These are phyloP conservation scores for Scaptomyza reducta DNA, from an alignment of 2,888 invertebrate genomes.

Conservation along the genomic window DNA sequence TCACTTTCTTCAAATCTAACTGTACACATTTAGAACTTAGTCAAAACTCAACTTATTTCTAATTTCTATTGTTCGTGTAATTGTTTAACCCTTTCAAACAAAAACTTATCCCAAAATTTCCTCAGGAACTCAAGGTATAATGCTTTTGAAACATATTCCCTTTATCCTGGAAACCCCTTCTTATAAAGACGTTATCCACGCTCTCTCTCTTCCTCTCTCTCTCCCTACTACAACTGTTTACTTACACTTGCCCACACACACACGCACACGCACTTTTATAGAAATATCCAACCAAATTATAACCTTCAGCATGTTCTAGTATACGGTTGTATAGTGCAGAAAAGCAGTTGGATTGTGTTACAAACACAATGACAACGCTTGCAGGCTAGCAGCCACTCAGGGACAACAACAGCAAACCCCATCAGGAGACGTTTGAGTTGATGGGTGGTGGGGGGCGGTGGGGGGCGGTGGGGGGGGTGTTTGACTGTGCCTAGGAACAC, in stretches of 20 bases:
- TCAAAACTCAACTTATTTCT: too few relatives aligned
- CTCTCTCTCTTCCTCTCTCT: neutral
- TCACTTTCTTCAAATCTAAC: too few relatives aligned
- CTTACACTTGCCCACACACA: constrained; percentile 16
- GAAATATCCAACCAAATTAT: constrained; percentile 15
- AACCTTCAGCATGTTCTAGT: constrained; percentile 17
- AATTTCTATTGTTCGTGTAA: neutral
- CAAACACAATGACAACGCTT: constrained; percentile 47
- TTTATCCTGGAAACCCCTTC: neutral
- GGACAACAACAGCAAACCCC: constrained; percentile 9
- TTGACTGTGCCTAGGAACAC: constrained; percentile 16
- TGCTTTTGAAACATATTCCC: too few relatives aligned
- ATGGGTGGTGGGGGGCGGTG: neutral
- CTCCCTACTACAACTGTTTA: constrained; percentile 7
- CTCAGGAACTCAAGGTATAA: too few relatives aligned
- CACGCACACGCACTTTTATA: constrained; percentile 7
- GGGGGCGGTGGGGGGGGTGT: neutral
- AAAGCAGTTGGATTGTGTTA: constrained; percentile 37
- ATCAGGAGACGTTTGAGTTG: neutral
- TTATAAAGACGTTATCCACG: neutral
- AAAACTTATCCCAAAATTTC: too few relatives aligned
- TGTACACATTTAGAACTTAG: too few relatives aligned
- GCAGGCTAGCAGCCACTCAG: constrained; percentile 48
- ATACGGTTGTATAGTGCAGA: constrained; percentile 3
- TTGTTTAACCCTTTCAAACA: too few relatives aligned